Percentiles rank a stretch among this genome's conserved stretches.
Evolutionary conservation across 2,797 vertebrate species (phyloP).

Genomic region (Amphiprion clarkii): DNA sequence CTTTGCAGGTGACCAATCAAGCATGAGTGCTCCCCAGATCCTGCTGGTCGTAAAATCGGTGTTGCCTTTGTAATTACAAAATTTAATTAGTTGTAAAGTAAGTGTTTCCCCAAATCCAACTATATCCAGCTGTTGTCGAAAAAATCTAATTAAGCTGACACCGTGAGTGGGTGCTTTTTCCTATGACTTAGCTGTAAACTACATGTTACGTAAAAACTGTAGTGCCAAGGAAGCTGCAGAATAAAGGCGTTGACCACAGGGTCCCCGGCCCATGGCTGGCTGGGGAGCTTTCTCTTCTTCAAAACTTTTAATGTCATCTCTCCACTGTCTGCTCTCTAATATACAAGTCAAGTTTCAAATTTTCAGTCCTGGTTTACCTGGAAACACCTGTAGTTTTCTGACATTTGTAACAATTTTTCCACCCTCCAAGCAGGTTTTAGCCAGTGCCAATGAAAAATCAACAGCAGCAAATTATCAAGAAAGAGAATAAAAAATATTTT

Average conservation of each 20-base stretch:
- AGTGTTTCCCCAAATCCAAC: neutral
- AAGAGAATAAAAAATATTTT: too few relatives aligned
- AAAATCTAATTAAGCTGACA: neutral
- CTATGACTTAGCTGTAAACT: neutral
- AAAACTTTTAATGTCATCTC: neutral
- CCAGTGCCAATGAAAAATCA: too few relatives aligned
- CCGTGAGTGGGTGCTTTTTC: neutral
- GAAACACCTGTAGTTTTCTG: too few relatives aligned
- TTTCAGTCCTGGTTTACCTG: neutral
- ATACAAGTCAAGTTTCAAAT: neutral
- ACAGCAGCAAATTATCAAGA: too few relatives aligned
- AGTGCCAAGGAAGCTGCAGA: neutral
- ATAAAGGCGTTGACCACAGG: neutral
- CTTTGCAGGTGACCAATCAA: conserved; percentile 5
- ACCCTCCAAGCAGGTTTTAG: too few relatives aligned
- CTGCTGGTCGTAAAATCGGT: neutral
- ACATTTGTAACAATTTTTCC: too few relatives aligned
- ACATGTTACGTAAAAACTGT: neutral
- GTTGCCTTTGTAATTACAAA: conserved; percentile 9
- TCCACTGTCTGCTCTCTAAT: neutral
- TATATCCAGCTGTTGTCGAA: neutral
- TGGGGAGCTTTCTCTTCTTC: neutral
- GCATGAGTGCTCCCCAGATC: conserved; percentile 10
- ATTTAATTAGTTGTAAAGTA: conserved; percentile 1
- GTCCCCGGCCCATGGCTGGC: neutral